These are phyloP conservation scores for Enteromius fasciolatus DNA, from an alignment of 2,797 vertebrate species.

Conservation along the genomic window DNA sequence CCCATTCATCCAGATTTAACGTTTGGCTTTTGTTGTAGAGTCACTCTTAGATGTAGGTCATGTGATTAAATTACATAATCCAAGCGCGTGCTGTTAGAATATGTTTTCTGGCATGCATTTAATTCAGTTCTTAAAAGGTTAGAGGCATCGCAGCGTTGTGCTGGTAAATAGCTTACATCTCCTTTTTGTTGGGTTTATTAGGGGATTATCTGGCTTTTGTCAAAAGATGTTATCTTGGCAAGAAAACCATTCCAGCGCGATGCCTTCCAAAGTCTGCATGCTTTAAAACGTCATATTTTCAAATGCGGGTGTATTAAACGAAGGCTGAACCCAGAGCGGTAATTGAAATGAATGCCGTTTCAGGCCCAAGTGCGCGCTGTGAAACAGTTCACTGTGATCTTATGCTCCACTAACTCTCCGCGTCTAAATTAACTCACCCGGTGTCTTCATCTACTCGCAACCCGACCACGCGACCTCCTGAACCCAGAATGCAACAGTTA, in stretches of 20 bases:
- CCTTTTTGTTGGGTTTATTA: slow-evolving; percentile 58
- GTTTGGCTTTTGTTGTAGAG: slow-evolving; percentile 31
- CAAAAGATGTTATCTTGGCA: slow-evolving; percentile 53
- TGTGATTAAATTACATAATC: slow-evolving; percentile 60
- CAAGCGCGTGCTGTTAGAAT: slow-evolving; percentile 55
- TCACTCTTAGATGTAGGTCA: slow-evolving; percentile 52
- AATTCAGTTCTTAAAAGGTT: slow-evolving; percentile 59
- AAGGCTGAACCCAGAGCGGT: slow-evolving; percentile 7
- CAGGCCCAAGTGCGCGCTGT: slow-evolving; percentile 6
- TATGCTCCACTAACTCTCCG: slow-evolving; percentile 19
- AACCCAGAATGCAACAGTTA: slow-evolving; percentile 42
- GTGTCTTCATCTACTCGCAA: slow-evolving; percentile 32
- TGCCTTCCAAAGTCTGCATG: slow-evolving; percentile 18
- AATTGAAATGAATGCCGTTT: slow-evolving; percentile 17
- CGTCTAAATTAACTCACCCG: slow-evolving; percentile 43
- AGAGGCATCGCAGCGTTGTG: slow-evolving; percentile 53
- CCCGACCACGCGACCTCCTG: slow-evolving; percentile 36
- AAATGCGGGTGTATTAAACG: neutral
- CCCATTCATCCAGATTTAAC: slow-evolving; percentile 28
- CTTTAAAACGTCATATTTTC: slow-evolving; percentile 25
- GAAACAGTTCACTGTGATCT: slow-evolving; percentile 17
- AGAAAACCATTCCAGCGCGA: slow-evolving; percentile 11
- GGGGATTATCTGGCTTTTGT: slow-evolving; percentile 59
- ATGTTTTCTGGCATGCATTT: slow-evolving; percentile 56
- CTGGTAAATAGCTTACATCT: slow-evolving; percentile 57